Evolutionary conservation across 1,140 invertebrate genomes (phyloP).

Genomic region (Radopholus similis): DNA sequence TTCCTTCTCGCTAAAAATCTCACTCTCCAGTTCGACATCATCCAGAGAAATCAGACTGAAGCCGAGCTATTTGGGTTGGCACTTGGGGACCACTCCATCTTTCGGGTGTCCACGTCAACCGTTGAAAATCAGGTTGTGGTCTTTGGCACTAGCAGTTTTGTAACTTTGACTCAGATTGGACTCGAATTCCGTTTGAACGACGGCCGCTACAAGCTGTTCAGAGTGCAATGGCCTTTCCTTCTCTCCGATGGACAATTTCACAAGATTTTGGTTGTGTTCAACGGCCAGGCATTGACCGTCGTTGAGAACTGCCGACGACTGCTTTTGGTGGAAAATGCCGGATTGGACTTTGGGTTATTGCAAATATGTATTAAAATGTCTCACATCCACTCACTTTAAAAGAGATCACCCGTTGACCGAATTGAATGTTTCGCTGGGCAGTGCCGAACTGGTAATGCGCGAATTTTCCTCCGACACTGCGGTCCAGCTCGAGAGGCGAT

Average conservation of each 20-base stretch:
- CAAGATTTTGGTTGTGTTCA: constrained; percentile 18
- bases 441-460: too few relatives aligned
- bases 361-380: neutral
- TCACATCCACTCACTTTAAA: neutral
- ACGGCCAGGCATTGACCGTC: neutral
- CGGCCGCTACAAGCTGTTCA: constrained; percentile 26
- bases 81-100: neutral
- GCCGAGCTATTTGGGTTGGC: constrained; percentile 12
- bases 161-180: constrained; percentile 9
- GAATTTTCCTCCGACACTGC: neutral
- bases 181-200: constrained; percentile 22
- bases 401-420: neutral
- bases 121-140: constrained; percentile 11
- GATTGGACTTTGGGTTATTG: constrained; percentile 17
- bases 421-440: too few relatives aligned
- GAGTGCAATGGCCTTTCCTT: constrained; percentile 6
- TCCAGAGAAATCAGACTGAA: constrained; percentile 17
- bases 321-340: constrained; percentile 19
- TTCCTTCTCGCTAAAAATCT: constrained; percentile 23
- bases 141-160: neutral
- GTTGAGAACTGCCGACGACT: constrained; percentile 23
- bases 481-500: neutral
- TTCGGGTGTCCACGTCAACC: constrained; percentile 30
- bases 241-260: constrained; percentile 22
- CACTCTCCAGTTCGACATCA: constrained; percentile 24